phyloP scores from a whole-genome alignment of 2,888 invertebrate genomes.

The Argynnis bischoffii region DNA sequence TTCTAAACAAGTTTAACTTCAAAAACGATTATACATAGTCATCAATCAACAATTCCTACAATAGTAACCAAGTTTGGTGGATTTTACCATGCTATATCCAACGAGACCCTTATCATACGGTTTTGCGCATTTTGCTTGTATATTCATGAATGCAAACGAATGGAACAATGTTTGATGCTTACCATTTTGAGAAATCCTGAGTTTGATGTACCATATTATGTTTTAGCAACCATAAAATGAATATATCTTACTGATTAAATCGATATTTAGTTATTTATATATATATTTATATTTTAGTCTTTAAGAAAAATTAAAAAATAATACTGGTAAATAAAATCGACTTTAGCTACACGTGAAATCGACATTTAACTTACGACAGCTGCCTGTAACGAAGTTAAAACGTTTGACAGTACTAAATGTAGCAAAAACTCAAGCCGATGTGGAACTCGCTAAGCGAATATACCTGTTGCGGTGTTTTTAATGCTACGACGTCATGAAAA shows the following conservation, averaged over 20 bases:
- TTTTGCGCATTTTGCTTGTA: conserved; percentile 53
- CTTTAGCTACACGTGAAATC: background rate
- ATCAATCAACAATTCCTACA: no score
- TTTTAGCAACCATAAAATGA: background rate
- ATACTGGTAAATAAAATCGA: background rate
- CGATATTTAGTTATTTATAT: no score
- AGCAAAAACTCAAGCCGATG: conserved; percentile 1
- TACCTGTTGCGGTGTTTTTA: conserved; percentile 16
- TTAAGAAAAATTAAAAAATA: background rate
- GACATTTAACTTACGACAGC: background rate
- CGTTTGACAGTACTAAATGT: conserved; percentile 8
- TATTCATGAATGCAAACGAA: conserved; percentile 61
- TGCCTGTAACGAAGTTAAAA: conserved; percentile 3
- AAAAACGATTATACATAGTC: no score
- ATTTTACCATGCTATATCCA: conserved; percentile 28
- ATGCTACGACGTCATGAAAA: background rate
- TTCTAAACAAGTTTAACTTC: no score
- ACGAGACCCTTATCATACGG: conserved; percentile 67
- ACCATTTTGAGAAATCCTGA: conserved; percentile 22
- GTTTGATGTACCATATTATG: no score
- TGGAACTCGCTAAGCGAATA: conserved; percentile 13
- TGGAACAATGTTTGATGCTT: conserved; percentile 21
- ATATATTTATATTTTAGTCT: no score
- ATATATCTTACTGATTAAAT: no score
- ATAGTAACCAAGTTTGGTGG: background rate